Conservation (phyloP, 2,797 vertebrate species). For the Otolemur crassicaudatus region DNA sequence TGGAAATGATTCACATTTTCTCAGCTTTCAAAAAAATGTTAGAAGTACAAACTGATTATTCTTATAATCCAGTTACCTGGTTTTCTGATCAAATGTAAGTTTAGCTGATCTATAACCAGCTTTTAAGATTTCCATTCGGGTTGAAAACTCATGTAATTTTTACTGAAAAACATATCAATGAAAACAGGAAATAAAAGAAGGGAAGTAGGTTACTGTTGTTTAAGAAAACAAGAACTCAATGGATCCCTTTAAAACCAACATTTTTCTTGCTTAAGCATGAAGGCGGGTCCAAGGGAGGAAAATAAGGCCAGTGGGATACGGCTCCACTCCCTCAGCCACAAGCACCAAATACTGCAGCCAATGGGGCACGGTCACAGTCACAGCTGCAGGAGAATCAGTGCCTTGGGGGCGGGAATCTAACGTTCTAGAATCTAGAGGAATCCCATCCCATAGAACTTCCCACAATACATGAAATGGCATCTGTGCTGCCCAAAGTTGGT, state of each 20-base stretch:
- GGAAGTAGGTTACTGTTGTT: slow-evolving; percentile 76
- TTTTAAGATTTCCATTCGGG: slow-evolving; percentile 75
- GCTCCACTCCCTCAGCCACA: not conserved
- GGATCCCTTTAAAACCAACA: slow-evolving; percentile 82
- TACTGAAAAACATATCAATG: slow-evolving; percentile 81
- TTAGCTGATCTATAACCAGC: slow-evolving; percentile 55
- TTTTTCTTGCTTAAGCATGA: slow-evolving; percentile 83
- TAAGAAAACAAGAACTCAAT: slow-evolving; percentile 85
- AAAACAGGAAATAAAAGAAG: slow-evolving; percentile 74
- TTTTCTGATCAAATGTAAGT: slow-evolving; percentile 68
- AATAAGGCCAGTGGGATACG: not conserved
- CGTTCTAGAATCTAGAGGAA: not conserved
- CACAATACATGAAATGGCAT: not conserved
- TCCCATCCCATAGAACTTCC: not conserved
- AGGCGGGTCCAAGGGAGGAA: slow-evolving; percentile 26
- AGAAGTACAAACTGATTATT: slow-evolving; percentile 67
- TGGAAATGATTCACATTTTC: slow-evolving; percentile 51
- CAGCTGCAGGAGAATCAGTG: not conserved
- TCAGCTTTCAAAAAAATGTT: slow-evolving; percentile 43
- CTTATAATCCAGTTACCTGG: slow-evolving; percentile 61
- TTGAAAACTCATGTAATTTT: slow-evolving; percentile 78
- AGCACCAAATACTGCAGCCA: not conserved
- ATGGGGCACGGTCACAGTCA: not conserved
- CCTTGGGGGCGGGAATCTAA: not conserved
- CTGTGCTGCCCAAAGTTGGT: not conserved